These are phyloP conservation scores for Sepiola atlantica DNA, from an alignment of 2,888 invertebrate species.

Conservation along the genomic window DNA sequence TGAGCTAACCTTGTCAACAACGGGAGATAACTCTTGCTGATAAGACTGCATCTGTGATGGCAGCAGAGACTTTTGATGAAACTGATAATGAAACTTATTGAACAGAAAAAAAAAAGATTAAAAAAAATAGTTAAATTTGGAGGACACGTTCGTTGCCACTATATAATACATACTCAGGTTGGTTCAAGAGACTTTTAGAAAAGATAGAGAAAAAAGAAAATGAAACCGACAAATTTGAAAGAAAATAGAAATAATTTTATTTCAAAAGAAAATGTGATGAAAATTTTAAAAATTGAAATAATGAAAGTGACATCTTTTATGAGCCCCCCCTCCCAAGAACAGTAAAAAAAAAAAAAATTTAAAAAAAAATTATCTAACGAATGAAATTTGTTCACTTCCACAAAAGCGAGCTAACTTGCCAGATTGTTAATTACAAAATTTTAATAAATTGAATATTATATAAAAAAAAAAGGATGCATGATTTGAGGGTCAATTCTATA, in stretches of 20 bases:
- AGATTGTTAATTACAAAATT: neutral
- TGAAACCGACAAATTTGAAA: neutral
- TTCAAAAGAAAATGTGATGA: neutral
- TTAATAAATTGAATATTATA: neutral
- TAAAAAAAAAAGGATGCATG: neutral
- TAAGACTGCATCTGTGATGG: neutral
- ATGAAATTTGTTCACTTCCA: neutral
- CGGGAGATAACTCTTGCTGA: neutral
- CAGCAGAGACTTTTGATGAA: neutral
- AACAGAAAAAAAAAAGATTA: neutral
- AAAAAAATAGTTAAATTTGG: neutral
- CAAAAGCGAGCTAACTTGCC: neutral
- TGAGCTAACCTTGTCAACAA: neutral
- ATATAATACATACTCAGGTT: neutral
- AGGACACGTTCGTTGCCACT: neutral
- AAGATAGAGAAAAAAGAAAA: neutral
- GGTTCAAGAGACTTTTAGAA: neutral
- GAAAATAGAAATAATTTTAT: neutral
- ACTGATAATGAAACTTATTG: too few relatives aligned
- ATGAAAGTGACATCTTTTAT: neutral
- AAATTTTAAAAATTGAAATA: neutral
- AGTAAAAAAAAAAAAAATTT: neutral
- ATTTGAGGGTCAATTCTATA: neutral
- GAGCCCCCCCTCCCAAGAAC: neutral
- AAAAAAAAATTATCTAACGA: neutral